phyloP scores from a whole-genome alignment of 2,113 vertebrate genomes.

The Engraulis encrasicolus region DNA sequence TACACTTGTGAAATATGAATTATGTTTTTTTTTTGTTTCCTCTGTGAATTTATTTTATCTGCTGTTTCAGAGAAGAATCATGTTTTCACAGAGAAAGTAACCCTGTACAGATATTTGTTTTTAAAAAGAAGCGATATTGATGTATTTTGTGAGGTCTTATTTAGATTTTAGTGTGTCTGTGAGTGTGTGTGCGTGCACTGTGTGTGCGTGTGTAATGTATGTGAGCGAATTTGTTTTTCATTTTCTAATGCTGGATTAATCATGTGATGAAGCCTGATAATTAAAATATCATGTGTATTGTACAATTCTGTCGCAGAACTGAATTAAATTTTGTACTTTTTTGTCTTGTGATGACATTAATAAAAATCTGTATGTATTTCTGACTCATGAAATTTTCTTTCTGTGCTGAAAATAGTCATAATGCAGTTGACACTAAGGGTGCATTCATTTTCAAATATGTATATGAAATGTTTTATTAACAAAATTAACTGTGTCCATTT shows the following conservation, averaged over 20 bases:
- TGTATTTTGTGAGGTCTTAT: conserved; percentile 74
- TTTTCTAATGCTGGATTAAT: conserved; percentile 77
- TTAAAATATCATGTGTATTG: conserved; percentile 64
- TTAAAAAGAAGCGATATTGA: conserved; percentile 77
- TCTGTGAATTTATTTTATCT: conserved; percentile 84
- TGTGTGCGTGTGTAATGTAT: conserved; percentile 67
- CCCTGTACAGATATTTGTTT: conserved; percentile 91
- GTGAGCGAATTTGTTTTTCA: conserved; percentile 66
- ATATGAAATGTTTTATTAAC: too few relatives aligned
- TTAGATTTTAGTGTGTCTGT: conserved; percentile 51
- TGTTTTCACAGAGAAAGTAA: conserved; percentile 74
- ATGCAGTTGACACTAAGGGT: too few relatives aligned
- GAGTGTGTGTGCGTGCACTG: conserved; percentile 56
- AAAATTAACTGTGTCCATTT: too few relatives aligned
- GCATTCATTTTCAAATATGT: too few relatives aligned
- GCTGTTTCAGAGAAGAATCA: conserved; percentile 66
- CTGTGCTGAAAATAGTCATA: not conserved
- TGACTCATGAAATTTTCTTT: not conserved
- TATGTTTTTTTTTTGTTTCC: conserved; percentile 73
- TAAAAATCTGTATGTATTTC: conserved; percentile 17
- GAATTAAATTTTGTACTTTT: conserved; percentile 77
- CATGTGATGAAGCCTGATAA: conserved; percentile 66
- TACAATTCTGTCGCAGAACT: conserved; percentile 76
- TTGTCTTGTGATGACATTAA: conserved; percentile 53
- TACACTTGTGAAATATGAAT: conserved; percentile 84